A percentile compares a stretch with the other conserved stretches of the same genome.
Conservation (phyloP, 1,140 invertebrate species). For the Papilio dardanus region DNA sequence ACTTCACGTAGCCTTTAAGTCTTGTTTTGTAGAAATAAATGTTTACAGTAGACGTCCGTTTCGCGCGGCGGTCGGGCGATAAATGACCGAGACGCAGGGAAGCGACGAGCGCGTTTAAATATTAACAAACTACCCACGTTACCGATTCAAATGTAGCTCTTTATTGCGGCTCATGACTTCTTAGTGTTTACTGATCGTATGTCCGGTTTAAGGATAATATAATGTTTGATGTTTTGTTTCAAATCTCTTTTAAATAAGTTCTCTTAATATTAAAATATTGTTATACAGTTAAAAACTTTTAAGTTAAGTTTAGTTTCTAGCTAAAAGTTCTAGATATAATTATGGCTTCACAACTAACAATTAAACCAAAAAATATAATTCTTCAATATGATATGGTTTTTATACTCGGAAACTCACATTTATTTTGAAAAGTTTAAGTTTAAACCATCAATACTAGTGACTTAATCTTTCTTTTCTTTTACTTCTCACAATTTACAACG, state of each 20-base stretch:
- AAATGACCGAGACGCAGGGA: slow-evolving; percentile 44
- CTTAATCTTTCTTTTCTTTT: not conserved
- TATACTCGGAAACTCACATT: too few species aligned
- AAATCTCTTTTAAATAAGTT: not conserved
- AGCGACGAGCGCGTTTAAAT: slow-evolving; percentile 52
- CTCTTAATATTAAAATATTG: too few species aligned
- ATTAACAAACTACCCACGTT: slow-evolving; percentile 56
- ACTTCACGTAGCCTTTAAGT: slow-evolving; percentile 38
- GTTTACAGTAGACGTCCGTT: slow-evolving; percentile 47
- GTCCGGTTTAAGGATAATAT: slow-evolving; percentile 23
- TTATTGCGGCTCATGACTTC: slow-evolving; percentile 46
- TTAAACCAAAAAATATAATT: too few species aligned
- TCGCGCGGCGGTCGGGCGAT: slow-evolving; percentile 44
- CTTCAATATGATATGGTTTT: too few species aligned
- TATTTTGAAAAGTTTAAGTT: too few species aligned
- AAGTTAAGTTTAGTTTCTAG: too few species aligned
- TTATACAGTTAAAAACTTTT: too few species aligned
- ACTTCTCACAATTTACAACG: slow-evolving; percentile 12
- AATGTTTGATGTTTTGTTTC: not conserved
- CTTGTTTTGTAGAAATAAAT: slow-evolving; percentile 43
- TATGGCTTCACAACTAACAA: too few species aligned
- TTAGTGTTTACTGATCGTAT: slow-evolving; percentile 40
- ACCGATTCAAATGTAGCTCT: slow-evolving; percentile 49
- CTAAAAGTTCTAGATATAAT: too few species aligned
- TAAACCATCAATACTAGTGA: not conserved